These are phyloP conservation scores for Drosophila rellima DNA, from an alignment of 2,888 invertebrate genomes.

Conservation along the genomic window DNA sequence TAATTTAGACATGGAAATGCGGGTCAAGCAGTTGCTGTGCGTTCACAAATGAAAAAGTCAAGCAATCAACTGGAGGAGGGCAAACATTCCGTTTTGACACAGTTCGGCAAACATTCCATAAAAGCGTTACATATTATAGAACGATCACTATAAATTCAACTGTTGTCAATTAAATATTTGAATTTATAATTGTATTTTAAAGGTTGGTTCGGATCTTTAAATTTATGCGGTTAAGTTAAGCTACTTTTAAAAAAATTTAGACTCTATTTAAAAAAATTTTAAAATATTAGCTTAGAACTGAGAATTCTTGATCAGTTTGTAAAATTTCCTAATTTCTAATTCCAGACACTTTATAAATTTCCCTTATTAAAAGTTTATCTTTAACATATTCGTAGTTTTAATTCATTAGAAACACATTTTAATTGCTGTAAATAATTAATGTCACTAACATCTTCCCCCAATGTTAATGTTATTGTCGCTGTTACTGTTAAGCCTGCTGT, in stretches of 20 bases:
- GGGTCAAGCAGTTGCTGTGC: slow-evolving; percentile 60
- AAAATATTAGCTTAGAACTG: background rate
- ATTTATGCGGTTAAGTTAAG: background rate
- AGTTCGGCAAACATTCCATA: slow-evolving; percentile 29
- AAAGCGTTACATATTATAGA: slow-evolving; percentile 11
- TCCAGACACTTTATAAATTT: background rate
- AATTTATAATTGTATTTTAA: too few relatives aligned
- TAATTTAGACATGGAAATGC: slow-evolving; percentile 77
- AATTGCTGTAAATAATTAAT: background rate
- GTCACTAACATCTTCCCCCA: background rate
- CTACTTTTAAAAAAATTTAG: background rate
- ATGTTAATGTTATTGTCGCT: slow-evolving; percentile 1
- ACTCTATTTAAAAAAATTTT: background rate
- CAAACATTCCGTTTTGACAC: slow-evolving; percentile 34
- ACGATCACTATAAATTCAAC: slow-evolving; percentile 17
- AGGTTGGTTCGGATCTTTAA: background rate
- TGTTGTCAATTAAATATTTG: too few relatives aligned
- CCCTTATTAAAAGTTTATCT: background rate
- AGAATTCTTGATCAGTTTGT: background rate
- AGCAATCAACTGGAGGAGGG: slow-evolving; percentile 18
- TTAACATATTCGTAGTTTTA: background rate
- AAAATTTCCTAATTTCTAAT: background rate
- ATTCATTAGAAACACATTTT: background rate
- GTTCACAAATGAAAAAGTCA: slow-evolving; percentile 45
- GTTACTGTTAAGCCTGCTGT: slow-evolving; percentile 33